Conservation (phyloP, 2,797 vertebrate species). For the Ceyx erithaca region DNA sequence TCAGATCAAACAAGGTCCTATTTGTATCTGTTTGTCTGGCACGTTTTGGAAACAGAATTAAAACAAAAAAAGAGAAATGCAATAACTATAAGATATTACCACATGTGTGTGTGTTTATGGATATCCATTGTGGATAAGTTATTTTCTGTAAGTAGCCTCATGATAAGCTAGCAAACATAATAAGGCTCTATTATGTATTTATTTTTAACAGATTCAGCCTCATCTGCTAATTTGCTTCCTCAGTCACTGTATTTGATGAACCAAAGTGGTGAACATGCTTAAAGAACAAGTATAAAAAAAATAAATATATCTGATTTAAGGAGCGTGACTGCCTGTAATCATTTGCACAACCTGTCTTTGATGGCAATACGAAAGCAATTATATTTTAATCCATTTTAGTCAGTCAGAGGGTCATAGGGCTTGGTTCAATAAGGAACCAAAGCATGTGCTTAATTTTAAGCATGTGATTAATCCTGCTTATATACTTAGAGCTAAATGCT, state of each 20-base stretch:
- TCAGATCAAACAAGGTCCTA: slow-evolving; percentile 48
- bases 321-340: not conserved
- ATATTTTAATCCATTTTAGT: slow-evolving; percentile 30
- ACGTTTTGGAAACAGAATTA: not conserved
- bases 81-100: not conserved
- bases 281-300: not conserved
- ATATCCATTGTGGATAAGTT: not conserved
- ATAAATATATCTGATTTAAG: not conserved
- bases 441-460: slow-evolving; percentile 34
- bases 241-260: not conserved
- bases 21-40: slow-evolving; percentile 57
- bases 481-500: not conserved
- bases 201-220: not conserved
- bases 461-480: not conserved
- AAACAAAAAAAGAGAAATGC: not conserved
- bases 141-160: not conserved
- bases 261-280: not conserved
- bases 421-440: slow-evolving; percentile 12
- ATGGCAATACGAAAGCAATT: slow-evolving; percentile 11
- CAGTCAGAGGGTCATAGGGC: not conserved
- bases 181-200: not conserved
- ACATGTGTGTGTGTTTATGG: not conserved
- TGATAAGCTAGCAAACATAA: not conserved
- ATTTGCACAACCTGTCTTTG: slow-evolving; percentile 12
- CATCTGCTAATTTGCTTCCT: not conserved